These are phyloP conservation scores for Fregetta grallaria DNA, from an alignment of 2,113 vertebrate genomes.

Conservation along the genomic window DNA sequence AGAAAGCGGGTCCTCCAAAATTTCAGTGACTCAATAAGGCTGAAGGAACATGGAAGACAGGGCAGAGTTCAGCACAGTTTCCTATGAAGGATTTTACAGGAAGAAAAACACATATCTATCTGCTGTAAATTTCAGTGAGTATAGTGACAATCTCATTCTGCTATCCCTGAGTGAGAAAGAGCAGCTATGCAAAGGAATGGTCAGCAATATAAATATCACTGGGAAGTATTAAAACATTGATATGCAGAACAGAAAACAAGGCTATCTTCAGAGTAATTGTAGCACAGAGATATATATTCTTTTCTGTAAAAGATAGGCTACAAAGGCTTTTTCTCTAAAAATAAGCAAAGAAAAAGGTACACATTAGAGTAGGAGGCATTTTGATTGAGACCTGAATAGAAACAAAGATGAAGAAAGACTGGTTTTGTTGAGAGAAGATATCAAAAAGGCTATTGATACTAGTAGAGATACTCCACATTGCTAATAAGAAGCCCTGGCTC, in stretches of 20 bases:
- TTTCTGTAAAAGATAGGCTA: background rate
- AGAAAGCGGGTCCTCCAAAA: conserved; percentile 98
- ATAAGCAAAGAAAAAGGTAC: background rate
- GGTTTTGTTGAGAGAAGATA: background rate
- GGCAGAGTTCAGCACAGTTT: background rate
- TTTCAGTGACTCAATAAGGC: conserved; percentile 95
- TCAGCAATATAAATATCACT: background rate
- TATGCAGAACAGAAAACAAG: background rate
- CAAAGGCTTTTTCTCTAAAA: background rate
- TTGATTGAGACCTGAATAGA: background rate
- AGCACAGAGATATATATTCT: background rate
- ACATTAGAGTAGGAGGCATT: background rate
- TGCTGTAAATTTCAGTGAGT: background rate
- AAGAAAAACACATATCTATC: background rate
- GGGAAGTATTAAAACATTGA: background rate
- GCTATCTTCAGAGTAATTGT: background rate
- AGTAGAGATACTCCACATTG: background rate
- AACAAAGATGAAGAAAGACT: background rate
- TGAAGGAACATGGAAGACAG: background rate
- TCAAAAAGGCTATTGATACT: background rate
- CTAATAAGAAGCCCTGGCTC: background rate
- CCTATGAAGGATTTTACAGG: background rate
- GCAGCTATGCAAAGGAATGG: background rate
- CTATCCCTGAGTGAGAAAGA: accelerated
- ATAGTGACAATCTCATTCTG: background rate